These are phyloP conservation scores for Aspidapion aeneum DNA, from an alignment of 2,888 invertebrate genomes.

Conservation along the genomic window DNA sequence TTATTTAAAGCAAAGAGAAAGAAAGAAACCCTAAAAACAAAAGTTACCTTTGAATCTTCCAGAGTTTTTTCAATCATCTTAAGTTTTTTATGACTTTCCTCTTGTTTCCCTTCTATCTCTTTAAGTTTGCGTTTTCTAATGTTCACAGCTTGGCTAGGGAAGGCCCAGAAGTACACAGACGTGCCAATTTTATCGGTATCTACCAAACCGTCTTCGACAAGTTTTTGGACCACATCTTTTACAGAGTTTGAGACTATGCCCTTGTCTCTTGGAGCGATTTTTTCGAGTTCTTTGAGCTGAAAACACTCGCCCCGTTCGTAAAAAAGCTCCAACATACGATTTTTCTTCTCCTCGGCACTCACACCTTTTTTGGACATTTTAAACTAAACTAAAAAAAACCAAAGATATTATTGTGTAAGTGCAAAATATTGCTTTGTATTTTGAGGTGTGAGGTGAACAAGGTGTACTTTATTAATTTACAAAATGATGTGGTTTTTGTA, in stretches of 20 bases:
- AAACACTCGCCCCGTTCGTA: slow-evolving; percentile 35
- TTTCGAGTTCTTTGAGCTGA: slow-evolving; percentile 72
- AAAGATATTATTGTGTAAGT: no score
- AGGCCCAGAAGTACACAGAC: slow-evolving; percentile 88
- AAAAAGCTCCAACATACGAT: slow-evolving; percentile 63
- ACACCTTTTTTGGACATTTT: slow-evolving; percentile 32
- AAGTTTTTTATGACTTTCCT: slow-evolving; percentile 55
- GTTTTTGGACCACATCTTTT: slow-evolving; percentile 77
- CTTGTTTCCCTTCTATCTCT: slow-evolving; percentile 55
- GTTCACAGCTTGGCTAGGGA: slow-evolving; percentile 73
- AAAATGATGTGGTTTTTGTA: no score
- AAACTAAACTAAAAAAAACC: slow-evolving; percentile 50
- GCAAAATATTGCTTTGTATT: no score
- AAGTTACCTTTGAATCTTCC: slow-evolving; percentile 45
- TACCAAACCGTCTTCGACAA: slow-evolving; percentile 85
- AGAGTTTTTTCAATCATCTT: slow-evolving; percentile 53
- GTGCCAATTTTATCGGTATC: slow-evolving; percentile 90
- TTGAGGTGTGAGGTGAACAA: no score
- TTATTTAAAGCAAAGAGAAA: no score
- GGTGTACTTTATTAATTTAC: no score
- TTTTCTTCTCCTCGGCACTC: slow-evolving; percentile 30
- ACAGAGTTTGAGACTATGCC: slow-evolving; percentile 86
- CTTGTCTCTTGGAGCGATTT: slow-evolving; percentile 84
- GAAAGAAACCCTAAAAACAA: no score
- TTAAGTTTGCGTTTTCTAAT: slow-evolving; percentile 62